Conservation (phyloP, 2,113 vertebrate species). For the Puntigrus tetrazona region DNA sequence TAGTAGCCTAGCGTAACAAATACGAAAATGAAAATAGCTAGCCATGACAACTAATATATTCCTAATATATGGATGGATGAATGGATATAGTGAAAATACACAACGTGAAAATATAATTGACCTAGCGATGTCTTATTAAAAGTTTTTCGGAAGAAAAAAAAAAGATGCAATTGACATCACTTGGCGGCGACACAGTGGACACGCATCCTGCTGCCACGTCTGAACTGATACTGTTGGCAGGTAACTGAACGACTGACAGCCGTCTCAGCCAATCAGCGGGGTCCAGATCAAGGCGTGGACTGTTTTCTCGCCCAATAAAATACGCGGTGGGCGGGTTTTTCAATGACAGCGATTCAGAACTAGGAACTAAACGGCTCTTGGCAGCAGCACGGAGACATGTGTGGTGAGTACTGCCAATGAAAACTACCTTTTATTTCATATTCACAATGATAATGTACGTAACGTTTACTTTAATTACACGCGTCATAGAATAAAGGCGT, state of each 20-base stretch:
- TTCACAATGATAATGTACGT: background rate
- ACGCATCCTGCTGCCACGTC: conserved; percentile 77
- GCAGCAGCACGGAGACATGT: conserved; percentile 70
- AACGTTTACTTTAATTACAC: background rate
- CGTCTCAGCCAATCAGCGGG: conserved; percentile 63
- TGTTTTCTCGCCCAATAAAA: conserved; percentile 45
- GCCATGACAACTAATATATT: too few species aligned
- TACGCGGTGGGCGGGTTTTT: conserved; percentile 34
- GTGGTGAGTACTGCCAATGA: conserved; percentile 72
- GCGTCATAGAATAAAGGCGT: too few species aligned
- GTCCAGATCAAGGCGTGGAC: background rate
- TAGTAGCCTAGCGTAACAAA: too few species aligned
- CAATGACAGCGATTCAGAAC: conserved; percentile 57
- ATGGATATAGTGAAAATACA: too few species aligned
- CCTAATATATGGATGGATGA: too few species aligned
- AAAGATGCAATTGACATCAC: background rate
- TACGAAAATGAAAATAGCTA: too few species aligned
- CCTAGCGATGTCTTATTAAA: background rate
- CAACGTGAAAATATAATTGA: background rate
- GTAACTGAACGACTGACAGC: conserved; percentile 54
- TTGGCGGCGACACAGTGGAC: background rate
- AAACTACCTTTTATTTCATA: background rate
- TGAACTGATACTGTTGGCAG: conserved; percentile 56
- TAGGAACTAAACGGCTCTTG: conserved; percentile 54
- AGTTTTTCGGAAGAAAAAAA: background rate